These are phyloP conservation scores for Poecilia wingei DNA, from an alignment of 2,797 vertebrate species.

Conservation along the genomic window DNA sequence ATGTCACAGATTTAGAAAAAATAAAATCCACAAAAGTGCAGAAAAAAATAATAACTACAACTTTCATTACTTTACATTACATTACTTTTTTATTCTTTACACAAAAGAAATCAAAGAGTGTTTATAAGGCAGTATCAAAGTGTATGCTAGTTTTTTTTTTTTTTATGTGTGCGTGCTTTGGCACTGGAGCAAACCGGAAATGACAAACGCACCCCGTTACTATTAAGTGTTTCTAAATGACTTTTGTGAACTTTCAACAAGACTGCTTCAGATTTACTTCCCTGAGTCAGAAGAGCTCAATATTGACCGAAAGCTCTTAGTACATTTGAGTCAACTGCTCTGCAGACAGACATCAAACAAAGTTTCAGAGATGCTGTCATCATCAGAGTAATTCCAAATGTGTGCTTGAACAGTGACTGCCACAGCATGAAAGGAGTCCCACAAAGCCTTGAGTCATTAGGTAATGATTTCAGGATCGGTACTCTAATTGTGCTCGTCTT, in stretches of 20 bases:
- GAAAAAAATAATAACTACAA: background rate
- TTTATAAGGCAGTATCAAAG: background rate
- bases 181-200: background rate
- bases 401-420: conserved; percentile 45
- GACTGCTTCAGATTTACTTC: background rate
- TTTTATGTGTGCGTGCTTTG: background rate
- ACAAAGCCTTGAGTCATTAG: conserved; percentile 75
- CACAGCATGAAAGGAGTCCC: conserved; percentile 61
- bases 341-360: conserved; percentile 13
- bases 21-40: background rate
- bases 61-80: background rate
- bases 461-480: conserved; percentile 76
- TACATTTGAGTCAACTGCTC: conserved; percentile 26
- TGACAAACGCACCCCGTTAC: background rate
- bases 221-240: background rate
- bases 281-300: background rate
- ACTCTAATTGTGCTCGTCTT: conserved; percentile 71
- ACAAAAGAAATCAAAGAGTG: background rate
- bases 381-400: conserved; percentile 31
- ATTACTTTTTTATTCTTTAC: background rate
- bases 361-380: conserved; percentile 32
- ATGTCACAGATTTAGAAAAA: background rate
- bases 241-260: background rate
- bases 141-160: background rate
- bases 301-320: conserved; percentile 35